Conservation (phyloP, 2,888 invertebrate genomes). For the Dasypogon diadema region DNA sequence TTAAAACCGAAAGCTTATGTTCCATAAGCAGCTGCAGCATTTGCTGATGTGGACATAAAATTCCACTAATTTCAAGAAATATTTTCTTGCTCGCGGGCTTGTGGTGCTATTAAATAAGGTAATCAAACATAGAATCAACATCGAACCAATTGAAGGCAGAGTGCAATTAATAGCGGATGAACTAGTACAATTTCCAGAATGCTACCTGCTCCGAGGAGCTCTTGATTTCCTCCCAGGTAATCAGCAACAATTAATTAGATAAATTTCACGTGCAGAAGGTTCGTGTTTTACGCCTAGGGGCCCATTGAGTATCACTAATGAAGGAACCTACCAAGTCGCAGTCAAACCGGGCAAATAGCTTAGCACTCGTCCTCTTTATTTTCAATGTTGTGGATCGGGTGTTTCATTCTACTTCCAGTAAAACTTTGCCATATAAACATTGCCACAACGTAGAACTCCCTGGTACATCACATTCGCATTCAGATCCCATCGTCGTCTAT, state of each 20-base stretch:
- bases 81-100: background rate
- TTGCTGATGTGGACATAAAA: background rate
- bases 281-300: background rate
- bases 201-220: background rate
- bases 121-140: background rate
- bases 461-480: constrained; percentile 51
- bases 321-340: constrained; percentile 17
- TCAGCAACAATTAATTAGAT: constrained; percentile 10
- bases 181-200: background rate
- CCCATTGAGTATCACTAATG: background rate
- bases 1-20: background rate
- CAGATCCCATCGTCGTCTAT: constrained; percentile 47
- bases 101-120: background rate
- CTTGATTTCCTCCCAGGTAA: constrained; percentile 3
- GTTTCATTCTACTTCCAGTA: background rate
- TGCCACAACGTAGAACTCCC: constrained; percentile 5
- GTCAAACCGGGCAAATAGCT: constrained; percentile 2
- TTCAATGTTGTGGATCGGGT: background rate
- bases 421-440: background rate
- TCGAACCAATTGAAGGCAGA: background rate
- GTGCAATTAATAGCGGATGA: background rate
- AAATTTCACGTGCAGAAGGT: background rate
- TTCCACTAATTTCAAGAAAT: too few relatives aligned
- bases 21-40: background rate
- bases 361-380: constrained; percentile 9